These are phyloP conservation scores for Carcinoscorpius rotundicauda DNA, from an alignment of 1,140 invertebrate species.

Conservation along the genomic window DNA sequence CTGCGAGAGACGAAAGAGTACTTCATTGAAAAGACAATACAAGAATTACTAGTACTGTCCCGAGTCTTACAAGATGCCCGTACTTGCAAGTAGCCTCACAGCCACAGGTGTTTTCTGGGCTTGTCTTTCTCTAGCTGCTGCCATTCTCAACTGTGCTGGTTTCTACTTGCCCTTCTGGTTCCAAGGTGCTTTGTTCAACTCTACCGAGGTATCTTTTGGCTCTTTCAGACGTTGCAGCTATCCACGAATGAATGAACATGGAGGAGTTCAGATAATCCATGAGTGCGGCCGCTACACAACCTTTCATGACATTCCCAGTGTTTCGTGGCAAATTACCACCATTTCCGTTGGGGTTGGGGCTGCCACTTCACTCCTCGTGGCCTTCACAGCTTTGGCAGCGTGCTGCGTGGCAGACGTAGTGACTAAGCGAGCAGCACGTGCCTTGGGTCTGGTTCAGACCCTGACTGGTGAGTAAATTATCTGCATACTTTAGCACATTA, in stretches of 20 bases:
- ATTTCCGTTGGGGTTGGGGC: slow-evolving; percentile 47
- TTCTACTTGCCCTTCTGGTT: slow-evolving; percentile 61
- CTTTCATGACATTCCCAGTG: slow-evolving; percentile 53
- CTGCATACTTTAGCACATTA: too few relatives aligned
- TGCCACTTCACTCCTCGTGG: slow-evolving; percentile 46
- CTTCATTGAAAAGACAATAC: too few relatives aligned
- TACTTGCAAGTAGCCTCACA: slow-evolving; percentile 43
- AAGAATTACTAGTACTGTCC: too few relatives aligned
- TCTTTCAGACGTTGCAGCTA: slow-evolving; percentile 56
- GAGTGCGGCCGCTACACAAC: slow-evolving; percentile 55
- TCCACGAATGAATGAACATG: slow-evolving; percentile 40
- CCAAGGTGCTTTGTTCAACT: slow-evolving; percentile 37
- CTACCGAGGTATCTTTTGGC: slow-evolving; percentile 47
- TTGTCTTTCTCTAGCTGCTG: slow-evolving; percentile 44
- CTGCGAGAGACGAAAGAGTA: too few relatives aligned
- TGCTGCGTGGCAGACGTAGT: slow-evolving; percentile 51
- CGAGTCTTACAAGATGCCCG: slow-evolving; percentile 3
- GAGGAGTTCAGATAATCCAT: slow-evolving; percentile 40
- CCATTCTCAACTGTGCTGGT: slow-evolving; percentile 47
- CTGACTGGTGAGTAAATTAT: slow-evolving; percentile 42
- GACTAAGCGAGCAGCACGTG: slow-evolving; percentile 41
- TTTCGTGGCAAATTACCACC: slow-evolving; percentile 53
- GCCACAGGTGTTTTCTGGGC: slow-evolving; percentile 51
- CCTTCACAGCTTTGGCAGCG: slow-evolving; percentile 45
- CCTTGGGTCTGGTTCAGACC: slow-evolving; percentile 48